A percentile compares a stretch with the other conserved stretches of the same genome.
Conservation (phyloP, 2,113 vertebrate species). For the Tautogolabrus adspersus region DNA sequence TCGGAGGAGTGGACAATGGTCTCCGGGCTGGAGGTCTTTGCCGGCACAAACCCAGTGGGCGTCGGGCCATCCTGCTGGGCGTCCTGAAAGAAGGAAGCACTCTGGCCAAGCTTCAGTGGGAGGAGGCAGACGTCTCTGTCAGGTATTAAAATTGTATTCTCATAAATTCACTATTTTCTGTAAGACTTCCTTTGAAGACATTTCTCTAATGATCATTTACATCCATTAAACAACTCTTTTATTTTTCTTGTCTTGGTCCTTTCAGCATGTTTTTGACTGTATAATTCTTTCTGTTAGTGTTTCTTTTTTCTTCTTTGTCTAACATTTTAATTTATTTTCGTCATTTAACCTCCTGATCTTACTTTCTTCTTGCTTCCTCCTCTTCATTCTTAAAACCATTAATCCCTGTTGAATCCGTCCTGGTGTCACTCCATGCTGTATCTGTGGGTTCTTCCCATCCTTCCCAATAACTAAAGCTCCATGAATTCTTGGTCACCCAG, state of each 20-base stretch:
- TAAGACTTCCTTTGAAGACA: too few relatives aligned
- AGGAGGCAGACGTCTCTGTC: constrained; percentile 83
- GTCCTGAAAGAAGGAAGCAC: constrained; percentile 84
- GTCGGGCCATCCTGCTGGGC: constrained; percentile 83
- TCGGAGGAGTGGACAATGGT: constrained; percentile 85
- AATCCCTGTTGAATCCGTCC: constrained; percentile 70
- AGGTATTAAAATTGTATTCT: constrained; percentile 74
- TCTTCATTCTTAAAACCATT: constrained; percentile 71
- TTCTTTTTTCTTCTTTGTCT: constrained; percentile 60
- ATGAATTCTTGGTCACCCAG: constrained; percentile 90
- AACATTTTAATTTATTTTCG: constrained; percentile 66
- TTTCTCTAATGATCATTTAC: constrained; percentile 32
- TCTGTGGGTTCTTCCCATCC: constrained; percentile 76
- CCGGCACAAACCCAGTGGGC: constrained; percentile 81
- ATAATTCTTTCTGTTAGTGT: constrained; percentile 55
- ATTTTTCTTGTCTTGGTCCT: constrained; percentile 60
- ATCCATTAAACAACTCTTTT: constrained; percentile 54
- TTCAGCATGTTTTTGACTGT: constrained; percentile 59
- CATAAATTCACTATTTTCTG: neutral
- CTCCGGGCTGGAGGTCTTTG: constrained; percentile 85
- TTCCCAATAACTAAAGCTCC: constrained; percentile 86
- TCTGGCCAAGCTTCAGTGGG: constrained; percentile 86
- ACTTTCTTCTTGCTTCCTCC: constrained; percentile 67
- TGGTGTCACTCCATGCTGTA: constrained; percentile 77
- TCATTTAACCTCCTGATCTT: constrained; percentile 71